Base-by-base conservation (phyloP, 2,797 vertebrate genomes). In the Syncerus caffer region DNA sequence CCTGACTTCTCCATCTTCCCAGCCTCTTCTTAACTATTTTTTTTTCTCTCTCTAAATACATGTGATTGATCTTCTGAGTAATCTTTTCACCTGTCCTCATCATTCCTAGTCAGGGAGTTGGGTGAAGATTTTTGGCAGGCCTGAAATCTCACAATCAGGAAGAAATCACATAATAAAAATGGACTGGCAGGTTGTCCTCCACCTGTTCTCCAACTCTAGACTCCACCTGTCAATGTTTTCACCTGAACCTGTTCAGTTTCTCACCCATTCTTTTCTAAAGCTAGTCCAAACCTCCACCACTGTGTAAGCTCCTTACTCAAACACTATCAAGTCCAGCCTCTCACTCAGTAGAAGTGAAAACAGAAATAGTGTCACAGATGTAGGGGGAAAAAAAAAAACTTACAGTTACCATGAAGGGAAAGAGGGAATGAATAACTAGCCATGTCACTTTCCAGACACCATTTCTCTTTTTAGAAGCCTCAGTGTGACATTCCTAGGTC, bases 61-160 rank as follows among this genome's bases (percentile, higher is more conserved):
- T n/a, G 38, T 79, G 25, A 51, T 31, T 58, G 38, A 67, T 64
- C 29, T 74, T 45, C 29, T 27, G 25, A 57, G 19, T 42, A 51
- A 17, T 55, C 25, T 27, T 86, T 62, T 71, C 21, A 71, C 11
- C 74, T 51, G 14, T 19, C 16, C 17, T 6, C 6, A 57, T 78
- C 7, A 11, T 42, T 58, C 50, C 47, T 50, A 58, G 5, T 60
- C 14, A 50, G 31, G 14, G 5, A 51, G 6, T 17, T 21, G 4
- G 25, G 11, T 27, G 25, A 29, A 6, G 1, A 10, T 9, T 13
- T 14, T 42, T 60, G 58, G n/a, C 1, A n/a, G 7, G n/a, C 3
- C n/a, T 74, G 60, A 92, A 82, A 42, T 82, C 31, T 27, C 82
- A 58, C 7, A 45, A 19, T 57, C 21, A 57, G 38, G n/a, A 85